Percentiles rank a stretch among this genome's conserved stretches.
These are phyloP conservation scores for Meiosimyza platycephala DNA, from an alignment of 2,888 invertebrate species.

Conservation along the genomic window DNA sequence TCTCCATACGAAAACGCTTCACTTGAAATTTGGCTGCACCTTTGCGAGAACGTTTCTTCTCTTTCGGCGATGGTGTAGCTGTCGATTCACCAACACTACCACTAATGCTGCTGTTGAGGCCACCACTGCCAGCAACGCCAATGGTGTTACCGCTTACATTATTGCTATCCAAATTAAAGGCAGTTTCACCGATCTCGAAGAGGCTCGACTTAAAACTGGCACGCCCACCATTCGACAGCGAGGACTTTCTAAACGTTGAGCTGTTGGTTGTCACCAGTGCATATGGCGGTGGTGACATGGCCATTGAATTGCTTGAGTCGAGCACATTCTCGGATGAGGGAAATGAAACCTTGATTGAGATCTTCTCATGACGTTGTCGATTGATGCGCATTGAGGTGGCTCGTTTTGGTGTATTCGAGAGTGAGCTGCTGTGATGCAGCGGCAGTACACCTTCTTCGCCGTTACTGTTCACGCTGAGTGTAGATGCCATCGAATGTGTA, in stretches of 20 bases:
- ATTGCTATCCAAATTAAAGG: conserved; percentile 58
- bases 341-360: conserved; percentile 86
- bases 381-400: conserved; percentile 70
- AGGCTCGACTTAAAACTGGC: conserved; percentile 62
- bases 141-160: conserved; percentile 25
- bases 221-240: conserved; percentile 57
- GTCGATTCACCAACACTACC: conserved; percentile 19
- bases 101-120: conserved; percentile 30
- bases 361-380: conserved; percentile 77
- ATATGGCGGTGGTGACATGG: conserved; percentile 58
- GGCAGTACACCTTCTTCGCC: conserved; percentile 53
- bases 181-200: conserved; percentile 64
- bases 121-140: not conserved
- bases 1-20: conserved; percentile 93
- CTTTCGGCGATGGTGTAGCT: conserved; percentile 54
- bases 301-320: conserved; percentile 49
- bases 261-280: conserved; percentile 52
- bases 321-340: conserved; percentile 80
- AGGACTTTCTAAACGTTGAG: conserved; percentile 44
- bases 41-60: conserved; percentile 80
- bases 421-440: conserved; percentile 42
- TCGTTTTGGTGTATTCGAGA: conserved; percentile 67
- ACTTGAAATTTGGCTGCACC: conserved; percentile 91
- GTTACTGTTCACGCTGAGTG: conserved; percentile 72
- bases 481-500: conserved; percentile 73